Conservation (phyloP, 2,797 vertebrate genomes). For the Babyrousa celebensis region DNA sequence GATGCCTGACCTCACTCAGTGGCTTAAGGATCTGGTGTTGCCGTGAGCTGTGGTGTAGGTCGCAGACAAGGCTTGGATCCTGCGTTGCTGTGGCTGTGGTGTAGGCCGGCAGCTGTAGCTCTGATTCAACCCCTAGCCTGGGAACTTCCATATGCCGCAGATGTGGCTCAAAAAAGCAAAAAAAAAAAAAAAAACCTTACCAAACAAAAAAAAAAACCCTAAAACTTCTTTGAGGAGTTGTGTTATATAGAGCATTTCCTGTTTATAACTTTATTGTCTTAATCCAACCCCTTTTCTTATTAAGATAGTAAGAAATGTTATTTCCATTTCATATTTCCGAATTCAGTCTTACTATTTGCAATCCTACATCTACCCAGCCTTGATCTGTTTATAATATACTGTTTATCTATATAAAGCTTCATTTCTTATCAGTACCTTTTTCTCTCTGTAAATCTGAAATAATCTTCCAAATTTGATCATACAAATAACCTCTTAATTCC, state of each 20-base stretch:
- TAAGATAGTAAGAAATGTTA: not conserved
- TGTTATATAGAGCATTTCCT: slow-evolving; percentile 59
- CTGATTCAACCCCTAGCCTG: no score
- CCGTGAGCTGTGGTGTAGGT: no score
- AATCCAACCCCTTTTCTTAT: not conserved
- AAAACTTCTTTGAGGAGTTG: no score
- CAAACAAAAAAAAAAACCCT: no score
- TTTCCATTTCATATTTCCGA: not conserved
- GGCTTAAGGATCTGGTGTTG: no score
- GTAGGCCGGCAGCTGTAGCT: no score
- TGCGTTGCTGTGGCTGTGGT: no score
- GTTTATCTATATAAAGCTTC: not conserved
- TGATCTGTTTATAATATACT: not conserved
- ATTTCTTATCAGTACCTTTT: slow-evolving; percentile 42
- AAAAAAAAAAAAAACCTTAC: no score
- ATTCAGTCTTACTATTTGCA: slow-evolving; percentile 7
- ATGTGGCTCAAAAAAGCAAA: no score
- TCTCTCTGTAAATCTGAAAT: slow-evolving; percentile 43
- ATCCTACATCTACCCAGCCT: not conserved
- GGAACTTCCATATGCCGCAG: no score
- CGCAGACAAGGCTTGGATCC: no score
- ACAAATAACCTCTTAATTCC: slow-evolving; percentile 29
- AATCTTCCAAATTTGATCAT: slow-evolving; percentile 35
- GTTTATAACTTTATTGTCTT: slow-evolving; percentile 29
- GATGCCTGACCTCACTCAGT: no score